Conservation (phyloP, 1,140 invertebrate species). For the Zaprionus africanus region DNA sequence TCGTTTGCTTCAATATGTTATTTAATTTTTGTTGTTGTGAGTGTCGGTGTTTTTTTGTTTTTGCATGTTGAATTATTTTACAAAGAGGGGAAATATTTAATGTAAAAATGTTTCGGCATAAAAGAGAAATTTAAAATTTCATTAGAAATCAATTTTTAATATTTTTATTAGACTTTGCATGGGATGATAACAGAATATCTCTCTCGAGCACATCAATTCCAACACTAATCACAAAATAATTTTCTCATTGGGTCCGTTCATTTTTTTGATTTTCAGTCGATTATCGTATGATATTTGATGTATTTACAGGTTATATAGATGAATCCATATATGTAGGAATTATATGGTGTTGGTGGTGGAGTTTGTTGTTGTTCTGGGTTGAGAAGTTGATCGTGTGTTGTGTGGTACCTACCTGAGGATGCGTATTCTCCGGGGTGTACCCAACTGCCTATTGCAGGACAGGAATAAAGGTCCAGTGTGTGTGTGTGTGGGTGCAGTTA, state of each 20-base stretch:
- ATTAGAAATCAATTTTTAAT: constrained; percentile 62
- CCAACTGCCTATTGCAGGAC: constrained; percentile 91
- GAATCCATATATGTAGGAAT: constrained; percentile 82
- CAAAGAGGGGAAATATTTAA: constrained; percentile 49
- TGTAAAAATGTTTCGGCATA: constrained; percentile 65
- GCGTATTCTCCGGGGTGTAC: constrained; percentile 99
- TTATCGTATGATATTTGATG: constrained; percentile 80
- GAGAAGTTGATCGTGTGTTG: constrained; percentile 52
- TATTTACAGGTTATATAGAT: constrained; percentile 84
- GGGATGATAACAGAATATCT: constrained; percentile 49
- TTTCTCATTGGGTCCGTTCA: constrained; percentile 12
- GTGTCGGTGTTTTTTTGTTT: constrained; percentile 48
- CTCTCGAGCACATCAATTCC: constrained; percentile 65
- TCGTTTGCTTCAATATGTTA: constrained; percentile 92
- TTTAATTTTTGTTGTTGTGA: constrained; percentile 59
- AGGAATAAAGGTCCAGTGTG: constrained; percentile 3
- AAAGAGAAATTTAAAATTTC: constrained; percentile 72
- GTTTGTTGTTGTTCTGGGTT: constrained; percentile 56
- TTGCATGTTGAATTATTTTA: constrained; percentile 46
- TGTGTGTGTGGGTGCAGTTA: constrained; percentile 11
- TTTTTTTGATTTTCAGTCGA: constrained; percentile 53
- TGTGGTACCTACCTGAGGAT: constrained; percentile 94
- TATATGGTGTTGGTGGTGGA: constrained; percentile 70
- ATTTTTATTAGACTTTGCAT: constrained; percentile 60
- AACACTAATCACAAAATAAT: constrained; percentile 60